A percentile compares a stretch with the other conserved stretches of the same genome.
Evolutionary conservation across 2,113 vertebrate genomes (phyloP).

Genomic region (Barbus barbus): DNA sequence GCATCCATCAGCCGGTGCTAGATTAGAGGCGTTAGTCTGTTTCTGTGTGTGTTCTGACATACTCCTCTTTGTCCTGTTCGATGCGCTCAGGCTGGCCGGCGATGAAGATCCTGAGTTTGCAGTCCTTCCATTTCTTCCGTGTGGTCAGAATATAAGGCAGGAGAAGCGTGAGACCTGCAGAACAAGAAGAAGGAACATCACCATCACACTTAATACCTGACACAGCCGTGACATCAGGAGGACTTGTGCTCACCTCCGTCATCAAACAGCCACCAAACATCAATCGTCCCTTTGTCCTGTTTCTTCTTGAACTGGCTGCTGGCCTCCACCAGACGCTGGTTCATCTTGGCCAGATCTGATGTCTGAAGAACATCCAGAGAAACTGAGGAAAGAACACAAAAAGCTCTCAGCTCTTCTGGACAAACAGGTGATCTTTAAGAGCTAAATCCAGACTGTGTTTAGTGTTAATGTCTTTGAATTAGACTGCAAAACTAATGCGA

Average conservation of each 20-base stretch:
- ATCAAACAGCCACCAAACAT: constrained; percentile 98
- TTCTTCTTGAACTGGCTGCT: constrained; percentile 91
- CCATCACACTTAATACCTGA: background rate
- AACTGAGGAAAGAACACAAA: constrained; percentile 58
- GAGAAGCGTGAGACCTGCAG: constrained; percentile 89
- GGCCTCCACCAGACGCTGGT: constrained; percentile 87
- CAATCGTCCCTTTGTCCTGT: constrained; percentile 93
- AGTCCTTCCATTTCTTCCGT: constrained; percentile 95
- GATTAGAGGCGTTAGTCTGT: too few relatives aligned
- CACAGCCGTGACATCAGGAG: background rate
- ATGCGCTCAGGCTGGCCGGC: constrained; percentile 90
- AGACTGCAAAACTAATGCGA: too few relatives aligned
- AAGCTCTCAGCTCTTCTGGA: background rate
- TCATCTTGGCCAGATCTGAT: constrained; percentile 82
- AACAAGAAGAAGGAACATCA: background rate
- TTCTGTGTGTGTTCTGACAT: too few relatives aligned
- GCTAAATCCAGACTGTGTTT: background rate
- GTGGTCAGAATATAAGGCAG: constrained; percentile 96
- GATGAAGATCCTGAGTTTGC: constrained; percentile 91
- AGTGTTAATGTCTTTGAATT: background rate
- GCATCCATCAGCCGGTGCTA: too few relatives aligned
- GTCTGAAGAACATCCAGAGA: constrained; percentile 80
- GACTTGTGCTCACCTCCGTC: constrained; percentile 99
- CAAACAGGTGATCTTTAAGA: background rate
- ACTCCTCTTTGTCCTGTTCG: constrained; percentile 90